A percentile compares a stretch with the other conserved stretches of the same genome.
Evolutionary conservation across 2,888 invertebrate species (phyloP).

Genomic region (Thera britannica): DNA sequence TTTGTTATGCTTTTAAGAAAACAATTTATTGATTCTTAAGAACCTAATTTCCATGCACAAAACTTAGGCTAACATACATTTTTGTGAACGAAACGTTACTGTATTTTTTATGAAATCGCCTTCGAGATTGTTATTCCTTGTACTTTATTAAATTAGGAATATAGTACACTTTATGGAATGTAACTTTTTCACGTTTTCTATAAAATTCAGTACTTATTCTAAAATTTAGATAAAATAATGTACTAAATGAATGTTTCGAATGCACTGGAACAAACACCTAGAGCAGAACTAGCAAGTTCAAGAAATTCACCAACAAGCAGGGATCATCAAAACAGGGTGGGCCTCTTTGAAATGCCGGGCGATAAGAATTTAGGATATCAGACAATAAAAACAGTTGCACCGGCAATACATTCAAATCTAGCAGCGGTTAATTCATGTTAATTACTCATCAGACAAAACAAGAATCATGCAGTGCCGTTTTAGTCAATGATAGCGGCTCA

Average conservation of each 20-base stretch:
- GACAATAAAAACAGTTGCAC: constrained; percentile 77
- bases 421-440: constrained; percentile 37
- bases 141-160: constrained; percentile 17
- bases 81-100: constrained; percentile 22
- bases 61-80: constrained; percentile 21
- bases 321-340: constrained; percentile 73
- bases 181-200: constrained; percentile 32
- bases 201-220: constrained; percentile 32
- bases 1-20: constrained; percentile 16
- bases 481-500: constrained; percentile 37
- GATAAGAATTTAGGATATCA: constrained; percentile 76
- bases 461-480: constrained; percentile 33
- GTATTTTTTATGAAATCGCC: constrained; percentile 35
- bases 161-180: constrained; percentile 26
- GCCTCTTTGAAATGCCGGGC: constrained; percentile 63
- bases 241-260: constrained; percentile 19
- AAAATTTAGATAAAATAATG: constrained; percentile 28
- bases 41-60: constrained; percentile 34
- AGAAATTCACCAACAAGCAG: constrained; percentile 50
- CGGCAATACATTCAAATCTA: constrained; percentile 48
- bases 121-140: constrained; percentile 34
- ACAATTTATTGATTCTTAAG: constrained; percentile 17
- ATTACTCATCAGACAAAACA: background rate
- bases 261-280: constrained; percentile 24
- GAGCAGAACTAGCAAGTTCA: constrained; percentile 37